Base-by-base conservation (phyloP, 2,888 invertebrate species). In the Drosophila eohydei region DNA sequence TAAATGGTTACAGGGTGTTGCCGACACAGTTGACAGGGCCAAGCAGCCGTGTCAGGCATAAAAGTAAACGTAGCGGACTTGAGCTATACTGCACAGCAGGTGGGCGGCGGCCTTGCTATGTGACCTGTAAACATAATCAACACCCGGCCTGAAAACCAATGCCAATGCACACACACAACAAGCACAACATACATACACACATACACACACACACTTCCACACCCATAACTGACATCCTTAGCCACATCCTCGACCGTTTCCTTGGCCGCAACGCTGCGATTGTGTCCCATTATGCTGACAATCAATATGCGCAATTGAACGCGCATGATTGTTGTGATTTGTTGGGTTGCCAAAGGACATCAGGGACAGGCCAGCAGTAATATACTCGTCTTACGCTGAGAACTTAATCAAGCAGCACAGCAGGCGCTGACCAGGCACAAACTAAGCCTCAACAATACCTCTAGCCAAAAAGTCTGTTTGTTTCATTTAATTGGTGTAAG, bases 231-330 rank as follows among this genome's bases (percentile, higher is more conserved):
- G 16, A 50, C 58, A 65, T 70, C 56, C 78, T 70, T 60, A 51
- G 63, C 44, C 75, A 51, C 64, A 65, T 69, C 57, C 74, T 67
- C 32, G 32, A 52, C 41, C 56, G 65, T 70, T 72, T 68, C 61
- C 61, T 62, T 52, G 67, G 63, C 63, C 72, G 67, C 67, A 76
- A 43, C 46, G 64, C 66, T 52, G 68, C 59, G 55, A 57, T 59
- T 69, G 73, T 69, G 62, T 46, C 60, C 66, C 74, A 74, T 87
- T 89, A 83, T 86, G 76, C 82, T 78, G 78, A 75, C 89, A 90
- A 89, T 90, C 83, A 85, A 80, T 86, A 86, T 83, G 85, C 88
- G 76, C 89, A 90, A 90, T 90, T 89, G 88, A 83, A 78, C 82
- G 72, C 71, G 60, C 72, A 69, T 79, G 80, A 87, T 87, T 84